Conservation (phyloP, 2,113 vertebrate species). For the Spea bombifrons region DNA sequence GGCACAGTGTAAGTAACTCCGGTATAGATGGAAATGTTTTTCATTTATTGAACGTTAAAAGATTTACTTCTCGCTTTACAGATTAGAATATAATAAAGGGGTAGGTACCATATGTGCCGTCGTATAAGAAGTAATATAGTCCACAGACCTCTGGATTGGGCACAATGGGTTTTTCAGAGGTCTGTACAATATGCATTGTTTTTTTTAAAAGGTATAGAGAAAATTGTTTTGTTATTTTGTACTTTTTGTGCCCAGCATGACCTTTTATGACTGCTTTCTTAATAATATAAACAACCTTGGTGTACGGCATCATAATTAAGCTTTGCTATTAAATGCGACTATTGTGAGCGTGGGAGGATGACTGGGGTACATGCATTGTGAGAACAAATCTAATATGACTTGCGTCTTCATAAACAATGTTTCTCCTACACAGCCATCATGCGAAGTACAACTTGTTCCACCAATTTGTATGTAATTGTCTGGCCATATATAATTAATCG, state of each 20-base stretch:
- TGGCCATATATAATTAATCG: constrained; percentile 21
- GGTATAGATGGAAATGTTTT: too few species aligned
- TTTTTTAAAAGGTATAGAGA: too few species aligned
- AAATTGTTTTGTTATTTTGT: too few species aligned
- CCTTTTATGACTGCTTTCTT: background rate
- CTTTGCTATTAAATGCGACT: background rate
- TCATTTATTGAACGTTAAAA: too few species aligned
- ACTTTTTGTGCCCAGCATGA: background rate
- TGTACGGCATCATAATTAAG: background rate
- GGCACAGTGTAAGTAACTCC: too few species aligned
- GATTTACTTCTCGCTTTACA: too few species aligned
- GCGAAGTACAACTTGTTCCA: constrained; percentile 20
- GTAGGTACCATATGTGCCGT: too few species aligned
- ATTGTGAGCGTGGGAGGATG: constrained; percentile 16
- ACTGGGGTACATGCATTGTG: background rate
- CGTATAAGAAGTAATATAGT: too few species aligned
- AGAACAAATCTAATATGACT: constrained; percentile 20
- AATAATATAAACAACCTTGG: background rate
- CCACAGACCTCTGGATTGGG: too few species aligned
- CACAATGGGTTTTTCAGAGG: too few species aligned
- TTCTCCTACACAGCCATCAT: constrained; percentile 27
- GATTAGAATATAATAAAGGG: too few species aligned
- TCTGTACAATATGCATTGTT: too few species aligned
- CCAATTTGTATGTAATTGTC: constrained; percentile 29
- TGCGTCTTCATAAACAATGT: constrained; percentile 24